These are phyloP conservation scores for Creontiades dilutus DNA, from an alignment of 2,888 invertebrate genomes.

Conservation along the genomic window DNA sequence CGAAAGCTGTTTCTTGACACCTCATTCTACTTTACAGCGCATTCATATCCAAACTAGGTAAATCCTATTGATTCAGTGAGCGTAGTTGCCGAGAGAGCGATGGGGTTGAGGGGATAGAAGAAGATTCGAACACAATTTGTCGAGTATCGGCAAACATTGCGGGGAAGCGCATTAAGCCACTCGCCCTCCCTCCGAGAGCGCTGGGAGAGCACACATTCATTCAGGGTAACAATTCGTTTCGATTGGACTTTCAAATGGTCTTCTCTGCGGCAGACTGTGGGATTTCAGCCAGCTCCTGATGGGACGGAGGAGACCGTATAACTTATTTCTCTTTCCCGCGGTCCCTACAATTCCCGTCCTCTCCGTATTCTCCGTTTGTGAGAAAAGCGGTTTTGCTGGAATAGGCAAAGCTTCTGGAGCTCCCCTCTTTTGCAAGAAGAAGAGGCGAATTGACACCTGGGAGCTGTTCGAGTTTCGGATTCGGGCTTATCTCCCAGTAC, in stretches of 20 bases:
- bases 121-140: not conserved
- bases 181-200: not conserved
- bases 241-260: slow-evolving; percentile 35
- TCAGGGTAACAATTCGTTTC: not conserved
- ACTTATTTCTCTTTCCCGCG: not conserved
- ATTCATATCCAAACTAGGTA: too few species aligned
- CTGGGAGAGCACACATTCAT: slow-evolving; percentile 10
- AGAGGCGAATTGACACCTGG: slow-evolving; percentile 32
- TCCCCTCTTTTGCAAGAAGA: not conserved
- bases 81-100: too few species aligned
- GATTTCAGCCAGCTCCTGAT: slow-evolving; percentile 7
- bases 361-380: not conserved
- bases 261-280: not conserved
- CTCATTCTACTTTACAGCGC: too few species aligned
- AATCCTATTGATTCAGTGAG: too few species aligned
- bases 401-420: not conserved
- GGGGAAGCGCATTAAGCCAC: not conserved
- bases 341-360: not conserved
- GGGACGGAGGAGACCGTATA: not conserved
- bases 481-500: not conserved
- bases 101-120: not conserved
- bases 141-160: slow-evolving; percentile 27
- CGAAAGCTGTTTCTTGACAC: too few species aligned
- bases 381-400: slow-evolving; percentile 24
- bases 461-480: slow-evolving; percentile 9